Evolutionary conservation across 2,888 invertebrate species (phyloP), one percentile per base, ranked within the genome.

Genomic region (Leucophora obtusa): DNA sequence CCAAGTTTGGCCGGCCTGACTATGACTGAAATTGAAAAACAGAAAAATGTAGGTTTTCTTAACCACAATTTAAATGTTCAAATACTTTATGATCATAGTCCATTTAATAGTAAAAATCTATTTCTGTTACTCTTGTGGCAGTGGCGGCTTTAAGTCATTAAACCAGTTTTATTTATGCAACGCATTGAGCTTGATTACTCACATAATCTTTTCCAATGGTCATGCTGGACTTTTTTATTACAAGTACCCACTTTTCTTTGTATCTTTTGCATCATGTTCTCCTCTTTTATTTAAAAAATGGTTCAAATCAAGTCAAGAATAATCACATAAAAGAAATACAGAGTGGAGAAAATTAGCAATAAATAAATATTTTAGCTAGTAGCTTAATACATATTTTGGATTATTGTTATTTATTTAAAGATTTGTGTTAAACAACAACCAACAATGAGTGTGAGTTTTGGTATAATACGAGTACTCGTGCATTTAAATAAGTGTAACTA

Each of bases 111-210:
- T 38, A 43, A 54, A 62, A 69, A 69, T 53, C n/a, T 70, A 66
- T 60, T 80, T 73, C 70, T 62, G 70, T 53, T 65, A 66, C 58
- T 60, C 43, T 75, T 70, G 69, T 47, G 58, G 78, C 62, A 69
- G 54, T 54, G 62, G 65, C 53, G 70, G 74, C 66, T 69, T 70
- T 69, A 47, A 54, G 65, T 54, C 74, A 69, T 75, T 79, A 79
- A 78, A 82, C 79, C 79, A 69, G 83, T 83, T 78, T 75, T 85
- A 85, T 87, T 87, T 86, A 86, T 87, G 85, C 87, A 87, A 86
- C 85, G 85, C 86, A 85, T 83, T 85, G 84, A 83, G 85, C 84
- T 85, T 86, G 86, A 87, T 87, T 87, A 86, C 87, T 86, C 86
- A 86, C 85, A 86, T 85, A 85, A 83, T 83, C 82, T 84, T 84